Evolutionary conservation across 2,888 invertebrate genomes (phyloP).

Genomic region (Vanessa cardui): DNA sequence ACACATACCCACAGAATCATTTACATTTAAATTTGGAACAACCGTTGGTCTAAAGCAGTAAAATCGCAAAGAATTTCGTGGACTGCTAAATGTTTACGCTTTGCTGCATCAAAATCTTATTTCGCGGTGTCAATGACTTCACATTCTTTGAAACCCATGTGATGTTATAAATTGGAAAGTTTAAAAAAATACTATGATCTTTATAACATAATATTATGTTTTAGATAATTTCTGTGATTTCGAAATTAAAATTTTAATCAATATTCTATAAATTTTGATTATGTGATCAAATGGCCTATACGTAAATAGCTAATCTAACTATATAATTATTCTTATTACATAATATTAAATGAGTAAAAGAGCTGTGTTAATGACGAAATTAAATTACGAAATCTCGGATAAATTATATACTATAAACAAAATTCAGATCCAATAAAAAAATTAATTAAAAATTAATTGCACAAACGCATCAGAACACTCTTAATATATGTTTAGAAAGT

Average conservation of each 20-base stretch:
- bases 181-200: background rate
- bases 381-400: background rate
- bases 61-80: constrained; percentile 30
- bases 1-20: background rate
- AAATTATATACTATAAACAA: background rate
- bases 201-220: background rate
- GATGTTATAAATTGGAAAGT: constrained; percentile 1
- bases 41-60: constrained; percentile 12
- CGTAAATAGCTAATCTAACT: background rate
- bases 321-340: background rate
- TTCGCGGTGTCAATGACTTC: constrained; percentile 21
- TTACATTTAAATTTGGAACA: constrained; percentile 15
- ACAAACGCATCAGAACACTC: constrained; percentile 1
- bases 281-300: too few relatives aligned
- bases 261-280: too few relatives aligned
- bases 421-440: background rate
- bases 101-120: constrained; percentile 6
- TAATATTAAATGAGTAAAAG: background rate
- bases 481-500: constrained; percentile 13
- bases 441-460: constrained; percentile 10
- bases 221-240: background rate
- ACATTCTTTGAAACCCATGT: background rate
- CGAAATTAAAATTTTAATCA: too few relatives aligned
- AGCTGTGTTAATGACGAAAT: too few relatives aligned
- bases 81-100: constrained; percentile 31